These are phyloP conservation scores for Lasiurus cinereus DNA, from an alignment of 2,113 vertebrate species.

Conservation along the genomic window DNA sequence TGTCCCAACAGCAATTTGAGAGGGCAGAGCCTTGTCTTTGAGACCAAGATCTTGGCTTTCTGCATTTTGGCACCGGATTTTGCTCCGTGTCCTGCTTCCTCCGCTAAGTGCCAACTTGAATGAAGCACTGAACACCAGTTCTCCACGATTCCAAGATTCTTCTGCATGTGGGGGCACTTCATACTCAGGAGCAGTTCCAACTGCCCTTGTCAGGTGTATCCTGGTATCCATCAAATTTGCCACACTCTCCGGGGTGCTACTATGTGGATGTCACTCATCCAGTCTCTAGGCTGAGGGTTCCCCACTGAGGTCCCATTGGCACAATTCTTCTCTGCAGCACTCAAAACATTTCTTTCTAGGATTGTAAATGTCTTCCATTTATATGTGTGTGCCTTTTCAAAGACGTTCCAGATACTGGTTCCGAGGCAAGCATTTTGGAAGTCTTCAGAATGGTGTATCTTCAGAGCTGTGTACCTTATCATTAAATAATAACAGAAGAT, in stretches of 20 bases:
- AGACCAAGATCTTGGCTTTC: not conserved
- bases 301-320: rapidly evolving
- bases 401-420: not conserved
- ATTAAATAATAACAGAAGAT: too few species aligned
- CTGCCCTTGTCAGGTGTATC: not conserved
- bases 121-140: not conserved
- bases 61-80: not conserved
- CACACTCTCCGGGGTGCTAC: not conserved
- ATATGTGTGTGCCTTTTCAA: not conserved
- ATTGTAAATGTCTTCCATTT: not conserved
- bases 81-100: not conserved
- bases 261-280: rapidly evolving
- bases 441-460: not conserved
- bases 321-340: not conserved
- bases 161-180: rapidly evolving
- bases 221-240: not conserved
- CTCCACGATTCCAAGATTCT: not conserved
- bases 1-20: not conserved
- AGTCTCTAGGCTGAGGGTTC: not conserved
- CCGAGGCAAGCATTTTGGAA: not conserved
- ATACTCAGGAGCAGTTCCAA: not conserved
- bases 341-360: not conserved
- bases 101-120: not conserved
- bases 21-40: not conserved
- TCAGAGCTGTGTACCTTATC: not conserved